Percentiles rank a stretch among this genome's conserved stretches.
Evolutionary conservation across 2,888 invertebrate genomes (phyloP).

Genomic region (Chrysolina haemoptera): DNA sequence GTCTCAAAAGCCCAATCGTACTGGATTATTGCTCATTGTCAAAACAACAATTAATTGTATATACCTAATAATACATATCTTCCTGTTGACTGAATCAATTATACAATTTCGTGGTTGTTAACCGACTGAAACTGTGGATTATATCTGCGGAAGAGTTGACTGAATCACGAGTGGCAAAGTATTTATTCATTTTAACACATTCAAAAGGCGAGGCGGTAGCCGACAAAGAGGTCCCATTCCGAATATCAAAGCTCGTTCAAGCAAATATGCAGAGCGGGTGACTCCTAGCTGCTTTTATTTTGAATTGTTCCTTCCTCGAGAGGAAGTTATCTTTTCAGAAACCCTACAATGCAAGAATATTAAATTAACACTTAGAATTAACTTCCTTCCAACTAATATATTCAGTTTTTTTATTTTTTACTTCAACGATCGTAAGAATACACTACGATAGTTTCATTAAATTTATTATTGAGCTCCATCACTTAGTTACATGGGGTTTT

Average conservation of each 20-base stretch:
- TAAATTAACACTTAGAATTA: neutral
- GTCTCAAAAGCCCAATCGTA: too few species aligned
- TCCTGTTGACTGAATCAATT: neutral
- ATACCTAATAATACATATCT: too few species aligned
- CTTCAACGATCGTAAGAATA: too few species aligned
- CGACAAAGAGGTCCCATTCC: conserved; percentile 38
- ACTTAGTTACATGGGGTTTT: too few species aligned
- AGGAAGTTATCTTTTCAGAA: conserved; percentile 19
- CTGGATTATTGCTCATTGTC: too few species aligned
- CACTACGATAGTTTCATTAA: too few species aligned
- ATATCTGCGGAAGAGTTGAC: conserved; percentile 33
- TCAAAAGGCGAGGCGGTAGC: conserved; percentile 34
- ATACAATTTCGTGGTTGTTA: neutral
- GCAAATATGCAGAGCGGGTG: conserved; percentile 10
- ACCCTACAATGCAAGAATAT: neutral
- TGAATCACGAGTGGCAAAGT: conserved; percentile 40
- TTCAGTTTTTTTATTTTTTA: too few species aligned
- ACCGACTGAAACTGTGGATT: neutral
- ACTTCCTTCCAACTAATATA: neutral
- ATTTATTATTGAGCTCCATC: too few species aligned
- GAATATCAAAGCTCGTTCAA: conserved; percentile 30
- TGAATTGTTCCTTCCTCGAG: conserved; percentile 18
- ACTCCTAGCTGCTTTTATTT: conserved; percentile 11
- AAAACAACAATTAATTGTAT: too few species aligned
- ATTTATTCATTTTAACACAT: conserved; percentile 37